Evolutionary conservation across 1,140 invertebrate genomes (phyloP), one percentile per base, ranked within the genome.

Genomic region (Drosophila ohnishii): DNA sequence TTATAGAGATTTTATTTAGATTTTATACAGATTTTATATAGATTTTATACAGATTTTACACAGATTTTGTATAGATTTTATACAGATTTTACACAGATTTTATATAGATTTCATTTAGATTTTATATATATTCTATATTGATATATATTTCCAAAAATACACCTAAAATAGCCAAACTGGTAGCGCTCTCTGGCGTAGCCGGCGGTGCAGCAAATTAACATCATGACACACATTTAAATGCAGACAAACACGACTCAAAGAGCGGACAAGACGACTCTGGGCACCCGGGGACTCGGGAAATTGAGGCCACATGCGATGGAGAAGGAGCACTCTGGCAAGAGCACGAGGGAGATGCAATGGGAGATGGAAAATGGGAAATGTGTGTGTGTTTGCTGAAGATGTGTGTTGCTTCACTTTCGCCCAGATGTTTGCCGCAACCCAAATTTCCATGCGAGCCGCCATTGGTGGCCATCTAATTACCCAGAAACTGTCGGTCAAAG

Each of bases 221-320:
- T 61, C 83, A 82, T 87, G 83, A 83, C 83, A 87, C 76, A 87
- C 83, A 87, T 87, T 87, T 76, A 82, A 82, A 82, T 76, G 78
- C 70, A 77, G 64, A 76, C 78, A 70, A 63, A 56, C 66, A 57
- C 45, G 39, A 35, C 16, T 22, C 11, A 22, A 30, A 14, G 25
- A 2, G 40, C 22, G 25, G 13, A n/a, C 16, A 19, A 25, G 42
- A 19, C 10, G 35, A 22, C 9, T 47, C 63, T 59, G 65, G 48
- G 47, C 65, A 44, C 77, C 47, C 32, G 60, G 69, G 70, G 75
- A 47, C 48, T 60, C 25, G 47, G 44, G 59, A 55, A 77, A 87
- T 87, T 77, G 72, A 73, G 83, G 83, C 51, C 57, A 73, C 45
- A 40, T 53, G 32, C 32, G 32, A 34, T 10, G 40, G 5, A 53